Evolutionary conservation across 2,888 invertebrate species (phyloP), one percentile per base, ranked within the genome.

Genomic region (Orthosia gracilis): DNA sequence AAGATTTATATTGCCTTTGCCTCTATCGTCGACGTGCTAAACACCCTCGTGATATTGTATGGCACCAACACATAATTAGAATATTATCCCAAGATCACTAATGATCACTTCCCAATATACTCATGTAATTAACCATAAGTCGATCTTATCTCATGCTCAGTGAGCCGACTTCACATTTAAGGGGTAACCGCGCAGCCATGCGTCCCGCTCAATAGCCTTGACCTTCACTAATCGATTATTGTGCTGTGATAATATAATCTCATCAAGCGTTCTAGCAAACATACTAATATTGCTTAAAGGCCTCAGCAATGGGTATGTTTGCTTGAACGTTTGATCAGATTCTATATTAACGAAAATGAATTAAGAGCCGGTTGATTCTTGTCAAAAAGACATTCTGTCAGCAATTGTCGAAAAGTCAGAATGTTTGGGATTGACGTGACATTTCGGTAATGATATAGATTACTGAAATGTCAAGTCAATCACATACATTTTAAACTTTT

Each of bases 181-280:
- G 64, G 26, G 70, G 47, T 31, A 63, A 59, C 0, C 15, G 17
- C 47, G 12, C 47, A 64, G 9, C n/a, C 66, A 64, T 49, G 67
- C 70, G 21, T 18, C 58, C n/a, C 31, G 55, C 50, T 49, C 58
- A 58, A 71, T 75, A 76, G 71, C 17, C 66, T 67, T 50, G 57
- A 54, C 63, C 64, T 71, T 66, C 80, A 67, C 61, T 72, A 49
- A 76, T 70, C 63, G 59, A 83, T 80, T 77, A 77, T 64, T 62
- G 69, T 69, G 74, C 79, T 69, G 73, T 68, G 55, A 63, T 66
- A 31, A 45, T n/a, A n/a, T n/a, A n/a, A n/a, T n/a, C n/a, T n/a
- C n/a, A n/a, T n/a, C n/a, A n/a, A n/a, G n/a, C n/a, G n/a, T n/a
- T n/a, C n/a, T n/a, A n/a, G n/a, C n/a, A n/a, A n/a, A n/a, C n/a